These are phyloP conservation scores for Laticauda colubrina DNA, from an alignment of 2,113 vertebrate species.

Conservation along the genomic window DNA sequence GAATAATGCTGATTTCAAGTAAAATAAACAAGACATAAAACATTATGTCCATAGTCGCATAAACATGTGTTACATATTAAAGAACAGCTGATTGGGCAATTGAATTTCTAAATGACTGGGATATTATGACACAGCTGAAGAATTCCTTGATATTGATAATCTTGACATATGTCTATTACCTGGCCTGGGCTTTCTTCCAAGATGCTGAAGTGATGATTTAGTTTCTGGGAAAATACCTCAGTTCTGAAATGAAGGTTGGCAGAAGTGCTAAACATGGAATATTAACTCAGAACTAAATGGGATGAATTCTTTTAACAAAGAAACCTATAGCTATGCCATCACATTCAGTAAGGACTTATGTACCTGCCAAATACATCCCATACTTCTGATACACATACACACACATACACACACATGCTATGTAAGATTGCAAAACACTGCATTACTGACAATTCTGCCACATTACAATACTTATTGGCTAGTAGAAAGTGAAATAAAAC, in stretches of 20 bases:
- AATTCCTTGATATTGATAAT: slow-evolving; percentile 24
- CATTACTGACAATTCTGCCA: background rate
- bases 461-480: background rate
- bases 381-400: background rate
- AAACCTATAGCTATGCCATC: slow-evolving; percentile 3
- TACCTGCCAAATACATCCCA: background rate
- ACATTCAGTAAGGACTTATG: slow-evolving; percentile 1
- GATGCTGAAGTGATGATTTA: slow-evolving; percentile 20
- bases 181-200: slow-evolving; percentile 30
- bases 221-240: slow-evolving; percentile 5
- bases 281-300: background rate
- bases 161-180: slow-evolving; percentile 32
- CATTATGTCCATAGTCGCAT: background rate
- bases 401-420: background rate
- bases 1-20: background rate
- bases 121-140: slow-evolving; percentile 11
- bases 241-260: slow-evolving; percentile 28
- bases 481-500: background rate
- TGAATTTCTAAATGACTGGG: slow-evolving; percentile 12
- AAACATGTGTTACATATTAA: slow-evolving; percentile 17
- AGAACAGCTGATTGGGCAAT: slow-evolving; percentile 4
- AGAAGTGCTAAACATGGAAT: slow-evolving; percentile 22
- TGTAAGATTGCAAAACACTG: background rate
- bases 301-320: slow-evolving; percentile 12
- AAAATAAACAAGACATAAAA: slow-evolving; percentile 27